Base-by-base conservation (phyloP, 2,797 vertebrate genomes). In the Enteromius argenteus region DNA sequence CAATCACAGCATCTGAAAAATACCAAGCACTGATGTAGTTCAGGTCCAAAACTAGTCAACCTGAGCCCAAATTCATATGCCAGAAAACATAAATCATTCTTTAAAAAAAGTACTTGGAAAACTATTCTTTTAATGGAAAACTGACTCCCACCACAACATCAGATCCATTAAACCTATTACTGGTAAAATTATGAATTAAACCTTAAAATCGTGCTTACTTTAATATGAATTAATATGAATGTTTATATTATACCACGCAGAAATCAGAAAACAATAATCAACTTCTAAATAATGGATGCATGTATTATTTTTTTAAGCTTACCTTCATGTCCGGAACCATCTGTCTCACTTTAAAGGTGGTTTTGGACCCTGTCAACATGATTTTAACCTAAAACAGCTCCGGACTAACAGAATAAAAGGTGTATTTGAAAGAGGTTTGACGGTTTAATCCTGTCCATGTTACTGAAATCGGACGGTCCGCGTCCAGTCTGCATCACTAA, bases 331-430 rank as follows among this genome's bases (percentile, higher is more conserved):
- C 95, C 1, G 95, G 94, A 17, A 92, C 91, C 92, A 96, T 93
- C 87, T 96, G 95, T 77, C 96, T 94, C 88, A 98, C 96, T 95
- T 96, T 96, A 90, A 97, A 97, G 85, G 96, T 96, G 86, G 90
- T 95, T 91, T 94, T 96, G 19, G 96, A 95, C 87, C 95, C 94
- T 2, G 94, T 95, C 86, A 97, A 88, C 96, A 97, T 97, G 35
- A 91, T 87, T 9, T 58, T n/a, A 51, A 75, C 19, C n/a, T 23
- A 5, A 72, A 76, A 27, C 14, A 49, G 58, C 19, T 27, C 5
- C 19, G 1, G n/a, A 44, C 32, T 79, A 84, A 27, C 37, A 10
- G 37, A 0, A 77, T 37, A 69, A 77, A 64, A 1, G 8, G 19
- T 23, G 75, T 35, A 9, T 77, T 15, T 37, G 42, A 58, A 37